phyloP scores from a whole-genome alignment of 2,797 vertebrate species.

The Poliocrania exsul region DNA sequence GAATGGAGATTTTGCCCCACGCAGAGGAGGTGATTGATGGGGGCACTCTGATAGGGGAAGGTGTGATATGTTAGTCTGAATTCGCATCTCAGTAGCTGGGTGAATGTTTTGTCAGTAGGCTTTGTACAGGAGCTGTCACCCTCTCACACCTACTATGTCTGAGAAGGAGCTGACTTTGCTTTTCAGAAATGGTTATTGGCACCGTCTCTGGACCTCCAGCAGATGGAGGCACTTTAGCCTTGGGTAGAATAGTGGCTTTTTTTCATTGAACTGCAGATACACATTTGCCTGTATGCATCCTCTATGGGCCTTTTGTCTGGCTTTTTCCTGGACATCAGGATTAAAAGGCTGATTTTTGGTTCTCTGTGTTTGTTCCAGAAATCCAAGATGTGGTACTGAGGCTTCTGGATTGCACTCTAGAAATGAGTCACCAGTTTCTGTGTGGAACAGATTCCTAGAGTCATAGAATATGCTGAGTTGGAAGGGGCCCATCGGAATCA shows the following conservation, averaged over 20 bases:
- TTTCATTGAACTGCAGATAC: not conserved
- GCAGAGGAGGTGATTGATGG: not conserved
- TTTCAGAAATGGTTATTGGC: not conserved
- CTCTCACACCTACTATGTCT: not conserved
- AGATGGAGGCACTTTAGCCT: not conserved
- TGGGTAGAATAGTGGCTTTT: not conserved
- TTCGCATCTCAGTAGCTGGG: not conserved
- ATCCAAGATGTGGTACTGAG: not conserved
- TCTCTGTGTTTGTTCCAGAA: not conserved
- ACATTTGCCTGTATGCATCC: accelerated
- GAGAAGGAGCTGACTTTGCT: not conserved
- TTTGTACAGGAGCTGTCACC: not conserved
- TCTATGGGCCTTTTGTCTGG: not conserved
- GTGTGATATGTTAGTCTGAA: not conserved
- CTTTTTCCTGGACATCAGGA: not conserved
- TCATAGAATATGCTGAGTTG: not conserved
- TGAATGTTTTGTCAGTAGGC: not conserved
- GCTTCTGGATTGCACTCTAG: not conserved
- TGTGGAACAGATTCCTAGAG: not conserved
- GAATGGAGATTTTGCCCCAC: not conserved
- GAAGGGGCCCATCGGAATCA: not conserved
- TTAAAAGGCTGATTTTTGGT: not conserved
- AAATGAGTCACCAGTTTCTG: not conserved
- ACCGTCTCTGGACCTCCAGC: not conserved
- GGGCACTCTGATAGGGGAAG: not conserved